phyloP scores from a whole-genome alignment of 2,888 invertebrate species.

The Agriopis marginaria region DNA sequence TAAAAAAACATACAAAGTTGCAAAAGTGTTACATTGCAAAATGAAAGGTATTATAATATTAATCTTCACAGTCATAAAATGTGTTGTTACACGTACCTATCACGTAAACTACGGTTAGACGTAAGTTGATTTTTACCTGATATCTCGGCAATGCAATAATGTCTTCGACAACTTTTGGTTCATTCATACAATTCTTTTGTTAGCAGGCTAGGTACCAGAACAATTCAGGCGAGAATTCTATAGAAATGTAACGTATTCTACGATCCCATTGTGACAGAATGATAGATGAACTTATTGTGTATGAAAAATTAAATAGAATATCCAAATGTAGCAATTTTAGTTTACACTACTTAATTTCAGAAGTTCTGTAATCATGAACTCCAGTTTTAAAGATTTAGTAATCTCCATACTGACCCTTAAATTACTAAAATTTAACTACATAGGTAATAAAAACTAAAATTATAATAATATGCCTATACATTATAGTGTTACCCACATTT shows the following conservation, averaged over 20 bases:
- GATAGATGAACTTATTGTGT: slow-evolving; percentile 16
- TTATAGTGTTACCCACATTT: not conserved
- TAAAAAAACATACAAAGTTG: too few relatives aligned
- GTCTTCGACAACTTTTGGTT: slow-evolving; percentile 57
- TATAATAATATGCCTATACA: not conserved
- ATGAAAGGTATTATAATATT: too few relatives aligned
- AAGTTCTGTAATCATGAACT: not conserved
- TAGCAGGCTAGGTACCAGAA: slow-evolving; percentile 27
- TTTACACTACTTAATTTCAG: not conserved
- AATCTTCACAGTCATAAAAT: too few relatives aligned
- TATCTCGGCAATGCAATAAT: slow-evolving; percentile 48
- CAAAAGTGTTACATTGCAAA: too few relatives aligned
- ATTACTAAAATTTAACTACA: too few relatives aligned
- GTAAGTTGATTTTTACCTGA: slow-evolving; percentile 51
- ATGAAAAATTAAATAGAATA: not conserved
- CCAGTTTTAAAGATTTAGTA: too few relatives aligned
- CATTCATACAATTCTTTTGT: slow-evolving; percentile 68
- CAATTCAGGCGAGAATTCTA: slow-evolving; percentile 58
- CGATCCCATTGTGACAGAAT: slow-evolving; percentile 17
- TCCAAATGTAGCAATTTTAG: not conserved
- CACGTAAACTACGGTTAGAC: not conserved
- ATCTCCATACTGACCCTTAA: too few relatives aligned
- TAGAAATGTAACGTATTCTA: slow-evolving; percentile 58
- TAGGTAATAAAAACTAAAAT: too few relatives aligned
- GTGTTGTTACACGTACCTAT: not conserved